These are phyloP conservation scores for Halocynthia aurantium DNA, from an alignment of 23 tunicate species.

Conservation along the genomic window DNA sequence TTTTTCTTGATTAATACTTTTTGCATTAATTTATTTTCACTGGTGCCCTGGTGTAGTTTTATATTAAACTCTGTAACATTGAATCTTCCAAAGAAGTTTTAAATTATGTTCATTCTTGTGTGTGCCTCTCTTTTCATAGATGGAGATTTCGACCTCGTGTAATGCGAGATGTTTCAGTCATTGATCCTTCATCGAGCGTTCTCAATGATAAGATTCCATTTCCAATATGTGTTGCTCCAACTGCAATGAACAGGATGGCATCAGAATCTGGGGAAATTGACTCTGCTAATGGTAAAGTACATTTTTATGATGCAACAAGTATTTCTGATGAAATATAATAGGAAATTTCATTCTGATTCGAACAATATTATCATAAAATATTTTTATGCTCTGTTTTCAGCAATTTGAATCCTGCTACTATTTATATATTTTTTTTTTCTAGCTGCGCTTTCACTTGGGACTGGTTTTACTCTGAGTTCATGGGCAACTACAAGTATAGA, in stretches of 20 bases:
- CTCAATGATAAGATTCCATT: slow-evolving; percentile 41
- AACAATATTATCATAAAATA: not conserved
- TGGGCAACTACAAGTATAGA: slow-evolving; percentile 73
- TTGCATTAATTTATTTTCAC: no score
- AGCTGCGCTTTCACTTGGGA: slow-evolving; percentile 42
- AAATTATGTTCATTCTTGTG: no score
- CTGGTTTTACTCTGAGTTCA: slow-evolving; percentile 65
- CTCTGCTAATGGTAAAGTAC: slow-evolving; percentile 33
- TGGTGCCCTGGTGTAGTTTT: no score
- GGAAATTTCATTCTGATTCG: no score
- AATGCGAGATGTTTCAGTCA: slow-evolving; percentile 47
- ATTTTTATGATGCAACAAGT: not conserved
- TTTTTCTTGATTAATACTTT: no score
- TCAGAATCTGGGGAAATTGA: slow-evolving; percentile 53
- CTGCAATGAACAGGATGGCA: slow-evolving; percentile 82
- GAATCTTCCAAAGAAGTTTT: no score
- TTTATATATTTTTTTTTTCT: not conserved
- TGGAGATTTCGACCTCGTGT: slow-evolving; percentile 61
- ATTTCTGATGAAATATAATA: not conserved
- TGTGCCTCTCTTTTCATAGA: not conserved
- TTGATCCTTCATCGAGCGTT: slow-evolving; percentile 40
- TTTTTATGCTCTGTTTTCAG: not conserved
- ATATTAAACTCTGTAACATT: no score
- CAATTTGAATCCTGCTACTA: not conserved
- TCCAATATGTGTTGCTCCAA: slow-evolving; percentile 71